Evolutionary conservation across 2,113 vertebrate genomes (phyloP).

Genomic region (Indicator maculatus): DNA sequence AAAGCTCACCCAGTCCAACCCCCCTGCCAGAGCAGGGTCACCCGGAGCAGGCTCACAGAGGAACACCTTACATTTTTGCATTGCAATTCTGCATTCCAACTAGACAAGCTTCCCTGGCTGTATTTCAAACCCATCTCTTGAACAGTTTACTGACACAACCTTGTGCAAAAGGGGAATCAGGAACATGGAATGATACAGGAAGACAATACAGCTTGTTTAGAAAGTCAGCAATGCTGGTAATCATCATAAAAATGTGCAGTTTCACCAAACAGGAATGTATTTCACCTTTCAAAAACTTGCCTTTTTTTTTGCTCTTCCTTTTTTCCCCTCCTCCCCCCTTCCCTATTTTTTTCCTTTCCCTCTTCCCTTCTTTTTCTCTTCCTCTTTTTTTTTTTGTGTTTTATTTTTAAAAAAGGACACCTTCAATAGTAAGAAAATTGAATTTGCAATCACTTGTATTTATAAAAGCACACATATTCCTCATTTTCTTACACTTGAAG

Average conservation of each 20-base stretch:
- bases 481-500: slow-evolving; percentile 64
- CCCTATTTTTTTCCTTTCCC: too few species aligned
- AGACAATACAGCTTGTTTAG: slow-evolving; percentile 68
- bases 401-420: slow-evolving; percentile 33
- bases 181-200: slow-evolving; percentile 56
- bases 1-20: too few species aligned
- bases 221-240: slow-evolving; percentile 67
- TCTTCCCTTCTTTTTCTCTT: background rate
- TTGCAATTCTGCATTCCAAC: slow-evolving; percentile 58
- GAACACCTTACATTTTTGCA: slow-evolving; percentile 52
- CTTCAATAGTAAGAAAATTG: slow-evolving; percentile 65
- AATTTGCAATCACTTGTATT: slow-evolving; percentile 61
- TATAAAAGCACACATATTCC: slow-evolving; percentile 68
- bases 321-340: too few species aligned
- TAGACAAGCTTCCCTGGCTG: slow-evolving; percentile 44
- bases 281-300: background rate
- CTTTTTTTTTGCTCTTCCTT: too few species aligned
- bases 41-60: too few species aligned
- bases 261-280: slow-evolving; percentile 70
- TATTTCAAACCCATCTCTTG: slow-evolving; percentile 64
- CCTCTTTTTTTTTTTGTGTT: background rate
- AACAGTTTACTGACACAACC: slow-evolving; percentile 33
- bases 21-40: too few species aligned
- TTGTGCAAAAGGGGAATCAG: slow-evolving; percentile 53
- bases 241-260: slow-evolving; percentile 61